Evolutionary conservation across 1,140 invertebrate species (phyloP), one percentile per base, ranked within the genome.

Genomic region (Acromyrmex echinatior): DNA sequence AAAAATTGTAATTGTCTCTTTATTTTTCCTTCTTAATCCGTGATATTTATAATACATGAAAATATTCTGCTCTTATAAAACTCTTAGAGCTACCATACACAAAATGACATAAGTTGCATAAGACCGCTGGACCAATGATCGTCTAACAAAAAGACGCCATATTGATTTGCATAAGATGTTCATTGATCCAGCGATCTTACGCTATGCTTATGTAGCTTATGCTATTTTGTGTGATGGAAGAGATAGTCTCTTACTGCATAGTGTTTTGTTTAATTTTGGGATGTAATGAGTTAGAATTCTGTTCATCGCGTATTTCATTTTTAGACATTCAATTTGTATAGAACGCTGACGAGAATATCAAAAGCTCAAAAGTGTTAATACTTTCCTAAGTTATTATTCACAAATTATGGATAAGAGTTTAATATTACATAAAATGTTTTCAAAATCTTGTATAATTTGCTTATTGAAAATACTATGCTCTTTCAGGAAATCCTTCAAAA

Each of bases 251-350:
- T 35, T 58, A 31, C 31, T 70, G 0, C 14, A 16, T 56, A 39
- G 10, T 70, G 25, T 39, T 58, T 73, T 49, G n/a, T 82, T 74
- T 62, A 82, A 60, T 74, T 74, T 82, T 74, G 3, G 35, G 14
- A 73, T 62, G 49, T 60, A 71, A 60, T 82, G 7, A 18, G 49
- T 73, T 49, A 73, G 60, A 82, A 25, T 25, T 60, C 14, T 7
- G 25, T 58, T 82, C 51, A 60, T 82, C 16, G 7, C 14, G 12
- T 60, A 74, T 58, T 53, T 58, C 16, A 45, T 31, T 21, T 35
- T 73, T 25, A 21, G 31, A 60, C 18, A 60, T 31, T 28, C n/a
- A 49, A n/a, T 39, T 60, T 60, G 7, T 49, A 51, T 45, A 35
- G 10, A 10, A 28, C 21, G 31, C 12, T 45, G 35, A 21, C 51